Conservation (phyloP, 2,113 vertebrate genomes). For the Caracal caracal region DNA sequence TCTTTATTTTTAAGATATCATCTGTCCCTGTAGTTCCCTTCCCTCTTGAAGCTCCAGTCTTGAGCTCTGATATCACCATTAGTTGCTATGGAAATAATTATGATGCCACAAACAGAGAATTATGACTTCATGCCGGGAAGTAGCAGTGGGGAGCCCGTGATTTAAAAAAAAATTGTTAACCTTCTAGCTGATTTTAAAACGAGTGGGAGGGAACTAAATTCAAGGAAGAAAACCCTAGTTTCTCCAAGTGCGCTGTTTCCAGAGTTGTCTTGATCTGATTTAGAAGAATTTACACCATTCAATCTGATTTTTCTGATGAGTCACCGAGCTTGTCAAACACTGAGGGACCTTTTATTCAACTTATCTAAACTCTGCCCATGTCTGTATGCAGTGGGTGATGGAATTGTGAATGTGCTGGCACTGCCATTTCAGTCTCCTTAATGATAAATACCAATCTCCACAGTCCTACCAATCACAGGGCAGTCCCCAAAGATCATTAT, state of each 20-base stretch:
- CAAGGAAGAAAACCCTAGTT: background rate
- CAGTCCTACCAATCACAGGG: background rate
- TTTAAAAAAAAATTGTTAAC: background rate
- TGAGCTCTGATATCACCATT: conserved; percentile 36
- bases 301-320: conserved; percentile 3
- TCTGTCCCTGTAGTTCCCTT: background rate
- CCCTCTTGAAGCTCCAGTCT: background rate
- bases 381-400: conserved; percentile 26
- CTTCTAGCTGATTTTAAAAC: conserved; percentile 47
- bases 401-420: background rate
- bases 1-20: conserved; percentile 51
- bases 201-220: background rate
- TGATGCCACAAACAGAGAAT: conserved; percentile 14
- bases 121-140: conserved; percentile 20
- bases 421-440: conserved; percentile 45
- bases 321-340: conserved; percentile 18
- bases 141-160: background rate
- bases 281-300: background rate
- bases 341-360: background rate
- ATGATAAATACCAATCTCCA: conserved; percentile 48
- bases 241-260: background rate
- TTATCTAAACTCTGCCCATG: background rate
- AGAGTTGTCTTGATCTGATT: conserved; percentile 12
- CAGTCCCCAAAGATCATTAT: conserved; percentile 43
- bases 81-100: conserved; percentile 46